Evolutionary conservation across 2,888 invertebrate genomes (phyloP).

Genomic region (Psococerastis gibbosa): DNA sequence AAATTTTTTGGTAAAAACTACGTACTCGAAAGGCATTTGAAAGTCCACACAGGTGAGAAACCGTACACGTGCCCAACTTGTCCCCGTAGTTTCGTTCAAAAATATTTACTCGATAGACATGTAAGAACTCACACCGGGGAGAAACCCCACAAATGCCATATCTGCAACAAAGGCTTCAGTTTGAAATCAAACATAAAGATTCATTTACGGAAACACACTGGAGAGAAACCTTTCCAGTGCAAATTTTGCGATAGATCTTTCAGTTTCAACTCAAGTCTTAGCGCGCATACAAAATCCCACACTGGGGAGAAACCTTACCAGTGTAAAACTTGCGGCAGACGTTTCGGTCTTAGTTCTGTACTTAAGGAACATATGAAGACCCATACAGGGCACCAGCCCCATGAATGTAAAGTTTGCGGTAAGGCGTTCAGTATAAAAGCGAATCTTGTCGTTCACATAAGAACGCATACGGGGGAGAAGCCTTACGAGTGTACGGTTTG

Average conservation of each 20-base stretch:
- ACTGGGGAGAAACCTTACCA: not conserved
- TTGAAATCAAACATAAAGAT: not conserved
- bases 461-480: not conserved
- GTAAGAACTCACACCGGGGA: constrained; percentile 1
- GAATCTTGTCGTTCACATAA: not conserved
- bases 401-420: not conserved
- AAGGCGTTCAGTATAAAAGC: not conserved
- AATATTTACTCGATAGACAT: constrained; percentile 7
- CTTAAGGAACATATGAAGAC: not conserved
- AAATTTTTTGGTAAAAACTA: no score
- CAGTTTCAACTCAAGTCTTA: not conserved
- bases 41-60: constrained; percentile 8
- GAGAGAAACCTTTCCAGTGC: not conserved
- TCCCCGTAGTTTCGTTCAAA: constrained; percentile 3
- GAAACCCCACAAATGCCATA: not conserved
- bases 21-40: constrained; percentile 12
- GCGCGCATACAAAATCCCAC: not conserved
- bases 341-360: not conserved
- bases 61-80: constrained; percentile 11
- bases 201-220: not conserved
- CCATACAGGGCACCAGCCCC: not conserved
- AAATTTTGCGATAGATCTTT: not conserved
- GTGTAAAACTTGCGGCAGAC: not conserved
- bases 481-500: not conserved
- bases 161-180: not conserved